Conservation (phyloP, 1,140 invertebrate species). For the Drosophila setifemur region DNA sequence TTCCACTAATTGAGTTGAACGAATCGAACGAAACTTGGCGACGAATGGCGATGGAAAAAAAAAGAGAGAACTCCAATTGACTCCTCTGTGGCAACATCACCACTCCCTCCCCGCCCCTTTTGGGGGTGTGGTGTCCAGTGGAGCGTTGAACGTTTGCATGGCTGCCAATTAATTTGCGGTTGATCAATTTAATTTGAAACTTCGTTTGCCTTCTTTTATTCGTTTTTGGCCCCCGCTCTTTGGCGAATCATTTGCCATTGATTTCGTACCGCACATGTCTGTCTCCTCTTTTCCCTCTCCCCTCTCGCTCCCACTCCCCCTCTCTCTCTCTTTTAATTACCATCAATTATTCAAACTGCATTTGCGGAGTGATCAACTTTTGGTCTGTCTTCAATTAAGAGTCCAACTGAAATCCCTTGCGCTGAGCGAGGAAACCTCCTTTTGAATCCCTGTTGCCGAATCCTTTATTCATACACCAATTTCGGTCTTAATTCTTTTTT, state of each 20-base stretch:
- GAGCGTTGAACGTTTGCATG: conserved; percentile 66
- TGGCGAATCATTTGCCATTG: conserved; percentile 81
- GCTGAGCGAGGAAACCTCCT: conserved; percentile 1
- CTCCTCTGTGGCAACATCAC: background rate
- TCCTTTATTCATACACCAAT: conserved; percentile 31
- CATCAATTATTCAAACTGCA: conserved; percentile 82
- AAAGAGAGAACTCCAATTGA: conserved; percentile 33
- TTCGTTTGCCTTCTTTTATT: conserved; percentile 33
- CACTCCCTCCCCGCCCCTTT: background rate
- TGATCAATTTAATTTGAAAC: conserved; percentile 82
- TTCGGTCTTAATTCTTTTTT: conserved; percentile 38
- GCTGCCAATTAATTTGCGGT: conserved; percentile 81
- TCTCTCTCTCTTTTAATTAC: conserved; percentile 65
- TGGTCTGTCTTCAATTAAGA: conserved; percentile 69
- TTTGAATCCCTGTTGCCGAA: conserved; percentile 20
- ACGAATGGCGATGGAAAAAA: conserved; percentile 14
- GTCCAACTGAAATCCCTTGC: conserved; percentile 3
- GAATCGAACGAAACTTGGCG: conserved; percentile 50
- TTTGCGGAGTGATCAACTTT: conserved; percentile 79
- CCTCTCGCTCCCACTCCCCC: conserved; percentile 4
- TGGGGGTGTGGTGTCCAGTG: conserved; percentile 22
- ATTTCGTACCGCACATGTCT: conserved; percentile 48
- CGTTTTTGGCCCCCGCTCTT: conserved; percentile 18
- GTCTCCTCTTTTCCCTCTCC: conserved; percentile 1
- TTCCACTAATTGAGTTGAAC: conserved; percentile 70